Base-by-base conservation (phyloP, 1,140 invertebrate genomes). In the roundworm (Caenorhabditis elegans) region DNA sequence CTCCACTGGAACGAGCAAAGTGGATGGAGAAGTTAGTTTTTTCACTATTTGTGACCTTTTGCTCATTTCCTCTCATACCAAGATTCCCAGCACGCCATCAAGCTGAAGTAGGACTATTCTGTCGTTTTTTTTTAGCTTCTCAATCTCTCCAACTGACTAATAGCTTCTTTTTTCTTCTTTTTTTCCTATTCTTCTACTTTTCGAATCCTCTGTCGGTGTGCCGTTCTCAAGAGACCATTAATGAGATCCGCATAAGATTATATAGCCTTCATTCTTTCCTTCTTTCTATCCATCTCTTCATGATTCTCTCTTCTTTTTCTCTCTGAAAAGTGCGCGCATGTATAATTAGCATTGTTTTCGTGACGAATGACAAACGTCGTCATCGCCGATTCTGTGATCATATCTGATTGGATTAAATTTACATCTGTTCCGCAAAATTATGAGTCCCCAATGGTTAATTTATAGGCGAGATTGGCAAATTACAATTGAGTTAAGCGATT, bases 21-120 rank as follows among this genome's bases (percentile, higher is more conserved):
- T 88, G 87, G 87, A 85, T 88, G 53, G 85, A 88, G 60, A 89
- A 86, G 87, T 89, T n/a, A 85, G 86, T 87, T 80, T 49, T 39
- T 43, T 39, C 10, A 17, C 43, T 34, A n/a, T 34, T 26, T 77
- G 8, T 13, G 6, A n/a, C 24, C 24, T 5, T 80, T 65, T 19
- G 22, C 51, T 47, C 39, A 8, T 34, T 22, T 19, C 43, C 26
- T 46, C 81, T 6, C 75, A 31, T n/a, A 19, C 48, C 24, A 19
- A 31, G 2, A 39, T 77, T 48, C 43, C 22, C 75, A 39, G 53
- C 34, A 46, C 13, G 81, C 26, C 47, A 48, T 65, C n/a, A 24
- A 65, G 19, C 39, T 24, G 17, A 28, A 39, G 22, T 13, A 24
- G 34, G 22, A 39, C 49, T 70, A 15, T 49, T 34, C 34, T 15